A percentile compares a stretch with the other conserved stretches of the same genome.
Evolutionary conservation across 2,113 vertebrate genomes (phyloP).

Genomic region (Platysternon megacephalum): DNA sequence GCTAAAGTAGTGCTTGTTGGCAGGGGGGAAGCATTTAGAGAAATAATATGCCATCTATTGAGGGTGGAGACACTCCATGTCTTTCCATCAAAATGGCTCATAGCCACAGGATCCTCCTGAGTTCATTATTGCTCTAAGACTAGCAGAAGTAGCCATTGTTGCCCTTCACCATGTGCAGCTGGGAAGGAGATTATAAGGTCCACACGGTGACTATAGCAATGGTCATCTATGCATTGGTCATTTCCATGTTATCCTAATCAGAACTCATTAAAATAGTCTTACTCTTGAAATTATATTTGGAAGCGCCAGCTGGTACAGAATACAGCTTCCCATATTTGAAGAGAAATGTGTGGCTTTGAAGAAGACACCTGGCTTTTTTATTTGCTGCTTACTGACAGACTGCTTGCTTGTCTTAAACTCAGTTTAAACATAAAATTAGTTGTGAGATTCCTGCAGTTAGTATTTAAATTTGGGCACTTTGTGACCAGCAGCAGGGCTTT

Average conservation of each 20-base stretch:
- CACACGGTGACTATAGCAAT: accelerated
- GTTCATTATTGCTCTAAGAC: background rate
- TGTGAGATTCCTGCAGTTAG: background rate
- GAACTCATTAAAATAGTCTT: too few species aligned
- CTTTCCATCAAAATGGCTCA: background rate
- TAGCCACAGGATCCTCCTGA: background rate
- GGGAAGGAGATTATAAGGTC: background rate
- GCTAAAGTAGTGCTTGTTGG: background rate
- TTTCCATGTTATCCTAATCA: background rate
- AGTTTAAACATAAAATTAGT: background rate
- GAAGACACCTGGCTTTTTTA: background rate
- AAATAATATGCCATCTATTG: background rate
- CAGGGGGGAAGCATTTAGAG: background rate
- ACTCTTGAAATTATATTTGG: background rate
- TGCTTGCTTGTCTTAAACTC: background rate
- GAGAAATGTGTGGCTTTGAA: background rate
- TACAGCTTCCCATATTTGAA: background rate
- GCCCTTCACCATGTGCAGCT: background rate
- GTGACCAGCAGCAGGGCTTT: background rate
- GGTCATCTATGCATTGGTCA: background rate
- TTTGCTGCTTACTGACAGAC: background rate
- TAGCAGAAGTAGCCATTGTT: background rate
- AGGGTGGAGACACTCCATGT: background rate
- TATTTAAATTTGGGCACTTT: background rate
- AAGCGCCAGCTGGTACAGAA: background rate